Percentiles rank a stretch among this genome's conserved stretches.
Conservation (phyloP, 2,113 vertebrate genomes). For the Melierax canorus region DNA sequence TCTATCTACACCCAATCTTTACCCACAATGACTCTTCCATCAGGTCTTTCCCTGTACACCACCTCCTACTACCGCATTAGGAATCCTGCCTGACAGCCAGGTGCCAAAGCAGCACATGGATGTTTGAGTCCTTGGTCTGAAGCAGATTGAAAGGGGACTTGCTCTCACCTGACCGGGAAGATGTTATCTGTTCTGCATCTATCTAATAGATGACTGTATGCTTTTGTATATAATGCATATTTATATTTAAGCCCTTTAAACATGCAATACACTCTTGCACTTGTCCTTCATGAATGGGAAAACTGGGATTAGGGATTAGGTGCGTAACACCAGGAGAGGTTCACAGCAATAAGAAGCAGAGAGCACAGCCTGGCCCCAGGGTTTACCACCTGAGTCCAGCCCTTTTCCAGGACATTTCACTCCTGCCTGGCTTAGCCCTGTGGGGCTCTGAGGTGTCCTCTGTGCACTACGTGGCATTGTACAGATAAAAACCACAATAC, state of each 20-base stretch:
- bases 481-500: neutral
- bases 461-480: neutral
- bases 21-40: rapidly evolving
- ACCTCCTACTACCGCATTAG: neutral
- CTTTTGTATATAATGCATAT: neutral
- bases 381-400: neutral
- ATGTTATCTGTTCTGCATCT: neutral
- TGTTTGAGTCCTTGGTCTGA: neutral
- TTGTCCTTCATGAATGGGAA: neutral
- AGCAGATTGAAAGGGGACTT: neutral
- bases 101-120: rapidly evolving
- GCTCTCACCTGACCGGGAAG: rapidly evolving
- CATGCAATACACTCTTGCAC: neutral
- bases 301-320: neutral
- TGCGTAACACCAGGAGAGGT: neutral
- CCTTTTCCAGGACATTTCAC: neutral
- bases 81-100: neutral
- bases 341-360: neutral
- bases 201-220: neutral
- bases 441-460: neutral
- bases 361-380: neutral
- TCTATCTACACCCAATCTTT: neutral
- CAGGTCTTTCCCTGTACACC: neutral
- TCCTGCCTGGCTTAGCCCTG: neutral
- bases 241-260: neutral